Evolutionary conservation across 2,113 vertebrate genomes (phyloP).

Genomic region (Platysteira castanea): DNA sequence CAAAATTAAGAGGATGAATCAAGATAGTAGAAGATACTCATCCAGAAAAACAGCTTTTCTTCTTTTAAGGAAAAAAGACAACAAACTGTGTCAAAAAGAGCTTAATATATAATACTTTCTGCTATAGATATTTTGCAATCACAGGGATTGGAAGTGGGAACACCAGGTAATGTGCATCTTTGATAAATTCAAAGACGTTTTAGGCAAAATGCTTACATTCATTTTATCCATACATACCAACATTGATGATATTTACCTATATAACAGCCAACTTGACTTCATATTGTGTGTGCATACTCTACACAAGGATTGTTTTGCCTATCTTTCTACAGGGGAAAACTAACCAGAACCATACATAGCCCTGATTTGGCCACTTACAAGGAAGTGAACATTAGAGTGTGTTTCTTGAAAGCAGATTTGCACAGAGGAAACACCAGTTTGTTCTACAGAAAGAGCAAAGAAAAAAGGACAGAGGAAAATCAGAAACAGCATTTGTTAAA

Average conservation of each 20-base stretch:
- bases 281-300: background rate
- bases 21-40: background rate
- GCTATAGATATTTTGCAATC: background rate
- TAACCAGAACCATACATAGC: background rate
- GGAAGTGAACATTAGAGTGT: constrained; percentile 72
- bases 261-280: constrained; percentile 36
- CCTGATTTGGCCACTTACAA: constrained; percentile 77
- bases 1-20: background rate
- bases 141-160: background rate
- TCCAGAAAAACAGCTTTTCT: background rate
- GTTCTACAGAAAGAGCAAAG: constrained; percentile 75
- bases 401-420: constrained; percentile 83
- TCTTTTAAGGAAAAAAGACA: background rate
- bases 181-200: background rate
- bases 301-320: background rate
- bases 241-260: background rate
- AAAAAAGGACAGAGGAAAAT: constrained; percentile 57
- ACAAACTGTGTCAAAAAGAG: background rate
- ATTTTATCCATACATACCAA: background rate
- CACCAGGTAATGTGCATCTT: background rate
- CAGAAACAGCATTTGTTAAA: constrained; percentile 52
- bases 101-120: background rate
- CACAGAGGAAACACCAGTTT: constrained; percentile 84
- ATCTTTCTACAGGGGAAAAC: background rate
- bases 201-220: constrained; percentile 7